Evolutionary conservation across 2,797 vertebrate genomes (phyloP).

Genomic region (Telmatherina bonti): DNA sequence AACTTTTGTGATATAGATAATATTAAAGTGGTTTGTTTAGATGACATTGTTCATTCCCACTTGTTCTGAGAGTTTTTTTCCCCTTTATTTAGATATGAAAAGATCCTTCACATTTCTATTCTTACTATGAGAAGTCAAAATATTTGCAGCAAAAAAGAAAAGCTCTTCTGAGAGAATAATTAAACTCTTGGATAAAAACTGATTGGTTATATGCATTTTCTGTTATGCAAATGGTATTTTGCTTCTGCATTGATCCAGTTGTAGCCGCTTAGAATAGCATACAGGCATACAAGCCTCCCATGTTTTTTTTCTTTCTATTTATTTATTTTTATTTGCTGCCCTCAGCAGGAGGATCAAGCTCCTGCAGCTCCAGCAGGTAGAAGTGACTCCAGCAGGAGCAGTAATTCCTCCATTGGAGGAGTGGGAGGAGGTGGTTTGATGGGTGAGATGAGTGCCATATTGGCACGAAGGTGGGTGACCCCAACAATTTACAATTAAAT

Average conservation of each 20-base stretch:
- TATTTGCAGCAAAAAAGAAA: background rate
- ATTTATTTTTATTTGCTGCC: constrained; percentile 41
- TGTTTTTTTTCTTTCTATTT: constrained; percentile 8
- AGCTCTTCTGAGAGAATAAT: background rate
- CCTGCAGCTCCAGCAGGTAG: constrained; percentile 63
- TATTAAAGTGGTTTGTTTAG: background rate
- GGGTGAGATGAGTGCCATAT: constrained; percentile 94
- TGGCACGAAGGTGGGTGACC: constrained; percentile 88
- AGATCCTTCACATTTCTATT: too few species aligned
- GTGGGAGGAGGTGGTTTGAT: constrained; percentile 82
- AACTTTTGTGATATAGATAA: background rate
- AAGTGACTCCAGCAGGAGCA: constrained; percentile 79
- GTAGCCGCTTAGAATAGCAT: constrained; percentile 5
- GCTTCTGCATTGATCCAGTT: constrained; percentile 5
- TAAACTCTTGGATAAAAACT: background rate
- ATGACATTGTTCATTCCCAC: background rate
- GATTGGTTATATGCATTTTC: background rate
- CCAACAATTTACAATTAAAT: background rate
- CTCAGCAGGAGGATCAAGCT: constrained; percentile 81
- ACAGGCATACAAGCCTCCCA: constrained; percentile 1
- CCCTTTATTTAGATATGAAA: too few species aligned
- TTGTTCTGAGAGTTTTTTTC: background rate
- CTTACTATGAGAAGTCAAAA: background rate
- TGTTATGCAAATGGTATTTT: constrained; percentile 5
- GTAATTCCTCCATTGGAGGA: constrained; percentile 79